Percentiles rank a stretch among this genome's conserved stretches.
Evolutionary conservation across 2,113 vertebrate species (phyloP).

Genomic region (Sinosuthora webbiana): DNA sequence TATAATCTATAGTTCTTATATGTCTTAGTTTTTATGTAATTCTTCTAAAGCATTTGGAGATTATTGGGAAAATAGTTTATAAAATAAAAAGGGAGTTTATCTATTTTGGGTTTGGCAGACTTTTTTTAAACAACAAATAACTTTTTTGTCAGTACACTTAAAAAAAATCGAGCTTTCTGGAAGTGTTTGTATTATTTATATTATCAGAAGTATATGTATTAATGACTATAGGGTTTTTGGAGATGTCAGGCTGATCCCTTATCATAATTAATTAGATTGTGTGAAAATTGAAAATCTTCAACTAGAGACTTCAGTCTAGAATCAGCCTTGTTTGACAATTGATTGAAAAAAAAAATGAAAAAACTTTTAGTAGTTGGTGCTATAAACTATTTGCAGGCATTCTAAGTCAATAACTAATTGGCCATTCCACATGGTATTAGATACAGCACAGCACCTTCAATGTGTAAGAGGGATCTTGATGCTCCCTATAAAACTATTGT

Average conservation of each 20-base stretch:
- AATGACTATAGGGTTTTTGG: not conserved
- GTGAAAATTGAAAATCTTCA: not conserved
- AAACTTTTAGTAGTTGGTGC: not conserved
- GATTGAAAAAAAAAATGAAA: not conserved
- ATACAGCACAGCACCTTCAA: not conserved
- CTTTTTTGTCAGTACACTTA: not conserved
- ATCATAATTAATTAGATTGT: not conserved
- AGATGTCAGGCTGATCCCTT: not conserved
- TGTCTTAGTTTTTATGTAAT: not conserved
- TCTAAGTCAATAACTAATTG: not conserved
- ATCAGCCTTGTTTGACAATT: not conserved
- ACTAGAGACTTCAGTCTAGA: not conserved
- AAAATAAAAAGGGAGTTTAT: not conserved
- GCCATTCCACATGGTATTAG: not conserved
- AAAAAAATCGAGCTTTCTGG: not conserved
- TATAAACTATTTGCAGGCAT: not conserved
- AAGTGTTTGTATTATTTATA: not conserved
- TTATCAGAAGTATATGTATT: not conserved
- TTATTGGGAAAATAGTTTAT: not conserved
- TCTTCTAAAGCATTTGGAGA: not conserved
- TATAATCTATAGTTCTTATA: not conserved
- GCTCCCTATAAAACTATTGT: not conserved
- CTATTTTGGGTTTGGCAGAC: not conserved
- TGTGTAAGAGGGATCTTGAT: not conserved
- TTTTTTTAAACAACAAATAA: not conserved